Evolutionary conservation across 1,140 invertebrate species (phyloP).

Genomic region (Tyrophagus putrescentiae): DNA sequence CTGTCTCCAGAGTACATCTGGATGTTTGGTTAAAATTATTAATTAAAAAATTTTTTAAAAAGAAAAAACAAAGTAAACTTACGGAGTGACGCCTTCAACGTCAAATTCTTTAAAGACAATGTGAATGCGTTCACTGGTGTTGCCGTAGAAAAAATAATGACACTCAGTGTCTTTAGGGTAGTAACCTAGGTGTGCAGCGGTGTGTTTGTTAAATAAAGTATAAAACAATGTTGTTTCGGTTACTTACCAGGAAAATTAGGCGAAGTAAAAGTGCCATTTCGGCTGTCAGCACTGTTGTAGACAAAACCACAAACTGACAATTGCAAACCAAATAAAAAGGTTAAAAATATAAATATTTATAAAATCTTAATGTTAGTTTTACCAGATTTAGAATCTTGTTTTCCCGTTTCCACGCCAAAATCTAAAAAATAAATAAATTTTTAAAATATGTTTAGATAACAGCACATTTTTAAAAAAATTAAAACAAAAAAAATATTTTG

Average conservation of each 20-base stretch:
- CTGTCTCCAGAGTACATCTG: slow-evolving; percentile 55
- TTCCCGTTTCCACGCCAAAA: slow-evolving; percentile 57
- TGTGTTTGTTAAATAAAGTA: not conserved
- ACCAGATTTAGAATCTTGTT: slow-evolving; percentile 38
- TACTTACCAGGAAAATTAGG: slow-evolving; percentile 86
- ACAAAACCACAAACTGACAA: slow-evolving; percentile 37
- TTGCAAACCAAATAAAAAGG: slow-evolving; percentile 12
- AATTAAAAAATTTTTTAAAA: slow-evolving; percentile 2
- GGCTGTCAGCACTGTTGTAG: slow-evolving; percentile 49
- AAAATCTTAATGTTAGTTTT: not conserved
- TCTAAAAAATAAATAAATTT: slow-evolving; percentile 27
- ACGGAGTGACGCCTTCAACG: slow-evolving; percentile 77
- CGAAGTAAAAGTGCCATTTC: slow-evolving; percentile 65
- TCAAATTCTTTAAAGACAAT: slow-evolving; percentile 76
- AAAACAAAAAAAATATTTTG: too few species aligned
- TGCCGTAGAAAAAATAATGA: slow-evolving; percentile 82
- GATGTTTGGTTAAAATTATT: slow-evolving; percentile 43
- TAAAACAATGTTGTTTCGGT: slow-evolving; percentile 37
- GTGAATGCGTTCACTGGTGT: slow-evolving; percentile 58
- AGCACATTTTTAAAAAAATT: not conserved
- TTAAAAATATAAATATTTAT: not conserved
- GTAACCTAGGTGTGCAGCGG: slow-evolving; percentile 40
- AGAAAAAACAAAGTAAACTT: slow-evolving; percentile 32
- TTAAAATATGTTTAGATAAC: slow-evolving; percentile 1
- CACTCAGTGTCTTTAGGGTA: slow-evolving; percentile 85